Conservation (phyloP, 2,113 vertebrate species). For the Zosterops lateralis region DNA sequence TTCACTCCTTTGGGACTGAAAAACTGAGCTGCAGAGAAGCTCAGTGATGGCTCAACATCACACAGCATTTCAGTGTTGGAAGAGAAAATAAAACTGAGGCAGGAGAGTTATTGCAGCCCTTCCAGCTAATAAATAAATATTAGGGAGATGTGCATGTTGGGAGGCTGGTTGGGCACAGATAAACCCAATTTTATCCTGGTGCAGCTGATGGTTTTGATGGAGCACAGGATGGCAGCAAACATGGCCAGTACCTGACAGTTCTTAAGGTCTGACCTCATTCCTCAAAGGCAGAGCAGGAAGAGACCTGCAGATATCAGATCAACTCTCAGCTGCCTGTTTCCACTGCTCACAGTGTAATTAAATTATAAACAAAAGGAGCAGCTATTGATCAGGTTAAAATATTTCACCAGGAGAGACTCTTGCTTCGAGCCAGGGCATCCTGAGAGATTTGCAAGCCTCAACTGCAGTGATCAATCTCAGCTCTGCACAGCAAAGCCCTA, state of each 20-base stretch:
- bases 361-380: neutral
- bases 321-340: neutral
- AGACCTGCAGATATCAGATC: neutral
- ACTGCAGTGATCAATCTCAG: neutral
- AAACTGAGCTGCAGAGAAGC: neutral
- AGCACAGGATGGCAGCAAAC: neutral
- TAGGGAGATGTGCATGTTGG: fast-evolving
- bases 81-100: neutral
- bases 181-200: neutral
- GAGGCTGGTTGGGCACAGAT: neutral
- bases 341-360: neutral
- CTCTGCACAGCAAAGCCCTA: neutral
- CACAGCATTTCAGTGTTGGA: neutral
- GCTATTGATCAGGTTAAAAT: constrained; percentile 23
- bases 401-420: neutral
- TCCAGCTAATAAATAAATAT: fast-evolving
- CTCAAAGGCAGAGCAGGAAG: neutral
- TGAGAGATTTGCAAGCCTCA: neutral
- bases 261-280: neutral
- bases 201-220: neutral
- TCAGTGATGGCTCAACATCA: neutral
- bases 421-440: neutral
- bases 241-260: fast-evolving
- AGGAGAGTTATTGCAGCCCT: neutral
- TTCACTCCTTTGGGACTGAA: neutral